These are phyloP conservation scores for Gonioctena quinquepunctata DNA, from an alignment of 1,140 invertebrate genomes.

Conservation along the genomic window DNA sequence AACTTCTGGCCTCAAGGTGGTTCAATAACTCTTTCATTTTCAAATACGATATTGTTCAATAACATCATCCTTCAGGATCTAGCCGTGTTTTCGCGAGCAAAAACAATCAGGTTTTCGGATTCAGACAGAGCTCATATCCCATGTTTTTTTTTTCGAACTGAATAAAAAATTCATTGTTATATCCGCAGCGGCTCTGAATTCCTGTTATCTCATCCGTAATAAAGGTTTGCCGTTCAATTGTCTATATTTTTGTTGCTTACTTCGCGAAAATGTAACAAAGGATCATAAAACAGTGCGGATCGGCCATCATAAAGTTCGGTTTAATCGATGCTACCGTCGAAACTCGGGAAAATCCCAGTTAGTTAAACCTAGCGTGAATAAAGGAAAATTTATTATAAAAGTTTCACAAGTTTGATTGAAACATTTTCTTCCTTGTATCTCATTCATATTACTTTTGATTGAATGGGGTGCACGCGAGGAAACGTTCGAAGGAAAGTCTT, in stretches of 20 bases:
- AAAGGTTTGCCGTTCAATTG: not conserved
- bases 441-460: not conserved
- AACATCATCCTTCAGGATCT: no score
- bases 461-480: not conserved
- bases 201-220: not conserved
- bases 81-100: no score
- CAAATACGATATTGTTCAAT: no score
- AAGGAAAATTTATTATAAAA: not conserved
- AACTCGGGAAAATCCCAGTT: not conserved
- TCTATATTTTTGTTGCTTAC: slow-evolving; percentile 6
- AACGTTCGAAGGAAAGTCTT: not conserved
- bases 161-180: no score
- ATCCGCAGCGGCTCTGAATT: no score
- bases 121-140: no score
- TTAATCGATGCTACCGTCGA: not conserved
- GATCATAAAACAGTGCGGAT: slow-evolving; percentile 3
- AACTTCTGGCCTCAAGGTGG: no score
- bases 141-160: no score
- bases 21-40: no score
- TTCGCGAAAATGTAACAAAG: slow-evolving; percentile 10
- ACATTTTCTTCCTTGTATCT: not conserved
- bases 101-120: no score
- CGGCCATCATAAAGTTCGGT: not conserved
- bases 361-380: not conserved
- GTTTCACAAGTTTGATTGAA: not conserved